A percentile compares a stretch with the other conserved stretches of the same genome.
Evolutionary conservation across 2,113 vertebrate genomes (phyloP).

Genomic region (Struthio camelus): DNA sequence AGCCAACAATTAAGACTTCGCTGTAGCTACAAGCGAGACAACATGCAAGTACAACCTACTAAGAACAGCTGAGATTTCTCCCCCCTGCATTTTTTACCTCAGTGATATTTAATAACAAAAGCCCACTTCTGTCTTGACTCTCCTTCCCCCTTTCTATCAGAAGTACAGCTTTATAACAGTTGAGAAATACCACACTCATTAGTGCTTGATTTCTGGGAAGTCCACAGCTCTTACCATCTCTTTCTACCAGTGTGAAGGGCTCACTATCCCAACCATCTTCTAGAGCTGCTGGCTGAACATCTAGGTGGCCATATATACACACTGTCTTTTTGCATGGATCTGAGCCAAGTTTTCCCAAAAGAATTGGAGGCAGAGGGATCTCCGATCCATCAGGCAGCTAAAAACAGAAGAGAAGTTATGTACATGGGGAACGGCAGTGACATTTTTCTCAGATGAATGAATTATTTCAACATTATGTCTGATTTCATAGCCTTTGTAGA

Average conservation of each 20-base stretch:
- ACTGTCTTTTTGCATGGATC: constrained; percentile 92
- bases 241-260: constrained; percentile 92
- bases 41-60: background rate
- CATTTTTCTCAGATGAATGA: background rate
- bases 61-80: background rate
- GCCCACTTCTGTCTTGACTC: background rate
- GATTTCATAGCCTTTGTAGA: background rate
- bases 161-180: background rate
- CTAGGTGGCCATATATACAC: constrained; percentile 94
- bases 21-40: background rate
- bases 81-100: background rate
- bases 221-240: constrained; percentile 82
- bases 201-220: background rate
- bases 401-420: background rate
- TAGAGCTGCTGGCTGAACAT: constrained; percentile 91
- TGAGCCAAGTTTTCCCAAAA: constrained; percentile 87
- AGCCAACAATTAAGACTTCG: background rate
- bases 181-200: background rate
- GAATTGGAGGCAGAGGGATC: constrained; percentile 91
- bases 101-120: background rate
- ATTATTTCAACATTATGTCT: background rate
- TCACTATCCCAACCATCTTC: constrained; percentile 94
- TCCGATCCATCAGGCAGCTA: constrained; percentile 89
- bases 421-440: accelerated
- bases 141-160: background rate